These are phyloP conservation scores for Ceratina japonica DNA, from an alignment of 1,140 invertebrate genomes.

Conservation along the genomic window DNA sequence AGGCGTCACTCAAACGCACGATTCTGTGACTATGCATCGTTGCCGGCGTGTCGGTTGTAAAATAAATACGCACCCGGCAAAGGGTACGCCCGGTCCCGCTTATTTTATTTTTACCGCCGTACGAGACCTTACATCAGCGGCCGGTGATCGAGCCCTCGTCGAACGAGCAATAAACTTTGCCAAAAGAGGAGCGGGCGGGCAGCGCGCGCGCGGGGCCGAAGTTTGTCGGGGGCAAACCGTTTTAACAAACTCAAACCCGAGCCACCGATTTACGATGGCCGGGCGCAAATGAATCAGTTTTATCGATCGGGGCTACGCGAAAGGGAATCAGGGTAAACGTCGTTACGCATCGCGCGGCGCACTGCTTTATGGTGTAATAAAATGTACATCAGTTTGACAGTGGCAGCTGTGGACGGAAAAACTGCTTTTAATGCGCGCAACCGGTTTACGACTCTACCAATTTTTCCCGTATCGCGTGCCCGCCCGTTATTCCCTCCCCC, in stretches of 20 bases:
- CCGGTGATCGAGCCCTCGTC: no score
- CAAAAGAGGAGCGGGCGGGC: no score
- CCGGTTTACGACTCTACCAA: background rate
- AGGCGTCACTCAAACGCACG: background rate
- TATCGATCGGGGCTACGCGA: constrained; percentile 6
- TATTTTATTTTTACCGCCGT: no score
- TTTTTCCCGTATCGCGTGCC: background rate
- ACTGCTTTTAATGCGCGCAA: background rate
- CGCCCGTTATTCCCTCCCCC: background rate
- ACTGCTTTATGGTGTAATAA: constrained; percentile 12
- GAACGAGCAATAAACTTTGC: constrained; percentile 7
- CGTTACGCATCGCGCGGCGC: background rate
- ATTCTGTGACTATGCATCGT: background rate
- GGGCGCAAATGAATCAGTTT: constrained; percentile 20
- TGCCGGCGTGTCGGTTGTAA: no score
- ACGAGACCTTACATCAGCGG: no score
- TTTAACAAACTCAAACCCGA: background rate
- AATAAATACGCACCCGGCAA: no score
- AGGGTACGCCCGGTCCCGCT: no score
- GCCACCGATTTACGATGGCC: constrained; percentile 14
- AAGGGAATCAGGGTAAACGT: background rate
- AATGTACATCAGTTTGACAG: constrained; percentile 8
- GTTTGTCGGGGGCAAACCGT: constrained; percentile 8
- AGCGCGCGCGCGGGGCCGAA: background rate
- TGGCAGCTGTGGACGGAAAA: background rate